Conservation (phyloP, 2,888 invertebrate genomes). For the Margaritifera margaritifera region DNA sequence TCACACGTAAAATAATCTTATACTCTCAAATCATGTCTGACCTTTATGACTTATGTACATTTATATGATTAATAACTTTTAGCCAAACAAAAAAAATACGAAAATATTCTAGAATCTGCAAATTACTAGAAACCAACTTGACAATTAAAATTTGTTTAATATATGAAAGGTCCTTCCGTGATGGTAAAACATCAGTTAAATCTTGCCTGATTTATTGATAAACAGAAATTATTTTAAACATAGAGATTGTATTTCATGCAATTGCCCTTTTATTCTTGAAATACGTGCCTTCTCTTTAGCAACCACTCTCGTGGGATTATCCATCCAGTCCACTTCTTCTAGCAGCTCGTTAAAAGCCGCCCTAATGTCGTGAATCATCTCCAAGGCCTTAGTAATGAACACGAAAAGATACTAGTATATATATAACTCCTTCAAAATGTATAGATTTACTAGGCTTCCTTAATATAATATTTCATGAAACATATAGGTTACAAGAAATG, state of each 20-base stretch:
- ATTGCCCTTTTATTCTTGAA: neutral
- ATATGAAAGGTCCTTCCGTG: too few species aligned
- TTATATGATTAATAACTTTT: too few species aligned
- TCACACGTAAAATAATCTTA: too few species aligned
- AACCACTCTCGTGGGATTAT: conserved; percentile 49
- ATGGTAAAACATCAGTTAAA: too few species aligned
- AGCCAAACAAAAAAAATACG: too few species aligned
- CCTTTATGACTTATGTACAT: too few species aligned
- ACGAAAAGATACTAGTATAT: neutral
- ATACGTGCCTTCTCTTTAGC: conserved; percentile 58
- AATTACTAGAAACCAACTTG: too few species aligned
- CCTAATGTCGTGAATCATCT: conserved; percentile 59
- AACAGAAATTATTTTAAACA: neutral
- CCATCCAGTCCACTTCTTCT: conserved; percentile 61
- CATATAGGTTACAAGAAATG: too few species aligned
- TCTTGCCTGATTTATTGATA: neutral
- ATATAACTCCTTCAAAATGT: neutral
- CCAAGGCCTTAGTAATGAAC: conserved; percentile 36
- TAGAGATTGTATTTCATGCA: neutral
- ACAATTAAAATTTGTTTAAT: too few species aligned
- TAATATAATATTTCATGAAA: neutral
- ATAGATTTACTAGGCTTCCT: neutral
- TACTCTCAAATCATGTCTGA: too few species aligned
- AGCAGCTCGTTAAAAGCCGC: conserved; percentile 57
- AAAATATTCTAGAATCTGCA: too few species aligned